Percentiles rank a stretch among this genome's conserved stretches.
Evolutionary conservation across 2,888 invertebrate genomes (phyloP).

Genomic region (Notodonta ziczac): DNA sequence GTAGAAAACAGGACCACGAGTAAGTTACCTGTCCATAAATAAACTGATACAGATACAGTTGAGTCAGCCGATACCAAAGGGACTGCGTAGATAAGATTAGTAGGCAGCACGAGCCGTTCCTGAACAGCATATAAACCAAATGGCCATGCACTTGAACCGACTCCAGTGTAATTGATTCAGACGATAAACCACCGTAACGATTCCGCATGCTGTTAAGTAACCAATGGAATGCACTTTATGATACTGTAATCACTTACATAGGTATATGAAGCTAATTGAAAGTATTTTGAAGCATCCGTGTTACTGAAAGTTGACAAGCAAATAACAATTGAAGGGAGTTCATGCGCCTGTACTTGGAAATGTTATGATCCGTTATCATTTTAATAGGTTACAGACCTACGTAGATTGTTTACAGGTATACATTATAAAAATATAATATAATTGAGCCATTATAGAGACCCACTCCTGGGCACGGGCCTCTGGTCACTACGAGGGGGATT

Average conservation of each 20-base stretch:
- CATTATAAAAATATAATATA: too few relatives aligned
- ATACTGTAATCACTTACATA: background rate
- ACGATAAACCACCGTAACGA: slow-evolving; percentile 42
- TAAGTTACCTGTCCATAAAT: slow-evolving; percentile 20
- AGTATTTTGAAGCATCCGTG: too few relatives aligned
- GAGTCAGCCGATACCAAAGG: slow-evolving; percentile 11
- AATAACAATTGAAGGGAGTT: too few relatives aligned
- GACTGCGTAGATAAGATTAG: slow-evolving; percentile 24
- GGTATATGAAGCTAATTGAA: too few relatives aligned
- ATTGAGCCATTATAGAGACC: too few relatives aligned
- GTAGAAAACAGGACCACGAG: background rate
- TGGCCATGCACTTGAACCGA: slow-evolving; percentile 50
- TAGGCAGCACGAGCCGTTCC: slow-evolving; percentile 34
- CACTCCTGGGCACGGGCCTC: too few relatives aligned
- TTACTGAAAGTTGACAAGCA: too few relatives aligned
- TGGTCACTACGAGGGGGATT: too few relatives aligned
- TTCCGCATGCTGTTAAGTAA: slow-evolving; percentile 23
- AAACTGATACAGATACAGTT: slow-evolving; percentile 21
- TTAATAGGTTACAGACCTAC: too few relatives aligned
- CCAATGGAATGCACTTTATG: slow-evolving; percentile 10
- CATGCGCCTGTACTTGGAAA: too few relatives aligned
- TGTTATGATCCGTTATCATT: too few relatives aligned
- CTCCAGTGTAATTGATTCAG: slow-evolving; percentile 48
- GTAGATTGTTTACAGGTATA: too few relatives aligned
- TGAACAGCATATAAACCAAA: slow-evolving; percentile 48